These are phyloP conservation scores for Phalera bucephala DNA, from an alignment of 2,888 invertebrate genomes.

Conservation along the genomic window DNA sequence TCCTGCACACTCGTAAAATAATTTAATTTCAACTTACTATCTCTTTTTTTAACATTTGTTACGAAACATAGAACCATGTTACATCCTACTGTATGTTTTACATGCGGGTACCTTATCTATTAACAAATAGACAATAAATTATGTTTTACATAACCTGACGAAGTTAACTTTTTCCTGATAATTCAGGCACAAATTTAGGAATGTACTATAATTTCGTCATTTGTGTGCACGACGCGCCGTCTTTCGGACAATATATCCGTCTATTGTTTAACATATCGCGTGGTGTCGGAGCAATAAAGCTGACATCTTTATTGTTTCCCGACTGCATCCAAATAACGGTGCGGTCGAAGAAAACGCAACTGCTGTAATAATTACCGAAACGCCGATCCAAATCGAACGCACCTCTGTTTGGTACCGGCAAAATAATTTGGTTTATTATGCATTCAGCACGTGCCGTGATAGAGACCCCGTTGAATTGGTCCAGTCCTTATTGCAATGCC, in stretches of 20 bases:
- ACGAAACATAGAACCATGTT: background rate
- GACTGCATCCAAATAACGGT: constrained; percentile 18
- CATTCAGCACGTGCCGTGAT: constrained; percentile 26
- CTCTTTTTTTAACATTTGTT: no score
- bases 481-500: constrained; percentile 19
- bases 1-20: no score
- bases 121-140: constrained; percentile 5
- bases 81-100: background rate
- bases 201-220: constrained; percentile 21
- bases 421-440: constrained; percentile 25
- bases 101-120: background rate
- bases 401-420: constrained; percentile 12
- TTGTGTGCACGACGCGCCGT: constrained; percentile 13
- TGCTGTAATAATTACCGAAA: constrained; percentile 5
- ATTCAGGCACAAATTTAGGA: constrained; percentile 9
- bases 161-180: background rate
- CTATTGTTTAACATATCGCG: constrained; percentile 34
- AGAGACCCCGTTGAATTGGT: constrained; percentile 29
- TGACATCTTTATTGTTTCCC: constrained; percentile 41
- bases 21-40: no score
- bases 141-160: constrained; percentile 6
- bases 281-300: constrained; percentile 31
- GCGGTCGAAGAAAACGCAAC: constrained; percentile 12
- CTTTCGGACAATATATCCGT: constrained; percentile 28
- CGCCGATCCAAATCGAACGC: constrained; percentile 10